Evolutionary conservation across 2,113 vertebrate species (phyloP).

Genomic region (Vidua macroura): DNA sequence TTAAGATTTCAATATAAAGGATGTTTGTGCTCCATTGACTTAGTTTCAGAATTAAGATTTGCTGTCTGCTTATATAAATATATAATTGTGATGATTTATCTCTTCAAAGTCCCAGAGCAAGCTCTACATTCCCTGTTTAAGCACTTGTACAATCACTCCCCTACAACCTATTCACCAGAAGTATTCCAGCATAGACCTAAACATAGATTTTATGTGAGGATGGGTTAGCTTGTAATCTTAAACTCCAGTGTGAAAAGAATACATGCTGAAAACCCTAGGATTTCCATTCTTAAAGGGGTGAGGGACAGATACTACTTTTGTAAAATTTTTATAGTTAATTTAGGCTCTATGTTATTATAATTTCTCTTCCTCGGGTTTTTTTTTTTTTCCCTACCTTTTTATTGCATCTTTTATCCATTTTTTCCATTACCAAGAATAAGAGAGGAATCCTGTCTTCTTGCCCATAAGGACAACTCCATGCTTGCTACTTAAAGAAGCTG

Average conservation of each 20-base stretch:
- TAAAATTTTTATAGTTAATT: slow-evolving; percentile 5
- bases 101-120: background rate
- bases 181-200: background rate
- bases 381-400: background rate
- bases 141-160: background rate
- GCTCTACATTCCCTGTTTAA: background rate
- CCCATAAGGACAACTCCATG: background rate
- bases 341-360: background rate
- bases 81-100: background rate
- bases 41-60: background rate
- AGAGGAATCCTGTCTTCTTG: background rate
- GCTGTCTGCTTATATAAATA: background rate
- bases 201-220: background rate
- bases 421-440: background rate
- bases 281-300: background rate
- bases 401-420: background rate
- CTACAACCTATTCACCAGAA: background rate
- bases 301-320: background rate
- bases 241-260: background rate
- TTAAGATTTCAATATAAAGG: background rate
- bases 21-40: background rate
- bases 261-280: background rate
- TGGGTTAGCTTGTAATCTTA: background rate
- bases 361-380: background rate
- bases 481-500: background rate